Conservation (phyloP, 2,797 vertebrate species). For the Psittacula echo region DNA sequence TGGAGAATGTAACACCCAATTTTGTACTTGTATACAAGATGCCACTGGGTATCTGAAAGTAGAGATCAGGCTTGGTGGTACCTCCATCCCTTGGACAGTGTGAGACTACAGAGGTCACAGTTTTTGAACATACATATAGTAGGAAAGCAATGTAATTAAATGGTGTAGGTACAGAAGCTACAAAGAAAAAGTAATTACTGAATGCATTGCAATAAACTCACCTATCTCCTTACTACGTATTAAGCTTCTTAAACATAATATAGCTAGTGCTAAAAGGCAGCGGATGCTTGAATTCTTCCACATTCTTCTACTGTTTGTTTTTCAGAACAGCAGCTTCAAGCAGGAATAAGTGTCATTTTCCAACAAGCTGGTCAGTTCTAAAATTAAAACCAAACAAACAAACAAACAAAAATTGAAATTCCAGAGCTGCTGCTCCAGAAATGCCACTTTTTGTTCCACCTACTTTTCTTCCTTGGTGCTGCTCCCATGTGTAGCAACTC, state of each 20-base stretch:
- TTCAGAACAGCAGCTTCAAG: constrained; percentile 45
- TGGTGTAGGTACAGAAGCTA: not conserved
- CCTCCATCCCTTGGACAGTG: not conserved
- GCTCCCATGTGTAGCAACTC: not conserved
- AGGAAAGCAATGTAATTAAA: not conserved
- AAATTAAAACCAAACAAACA: not conserved
- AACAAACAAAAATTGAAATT: not conserved
- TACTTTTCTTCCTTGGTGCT: not conserved
- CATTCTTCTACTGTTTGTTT: constrained; percentile 56
- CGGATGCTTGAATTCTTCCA: constrained; percentile 40
- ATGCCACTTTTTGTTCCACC: not conserved
- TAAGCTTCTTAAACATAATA: constrained; percentile 58
- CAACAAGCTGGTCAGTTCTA: constrained; percentile 48
- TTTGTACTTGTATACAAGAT: not conserved
- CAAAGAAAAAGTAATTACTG: not conserved
- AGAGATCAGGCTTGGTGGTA: not conserved
- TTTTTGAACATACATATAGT: not conserved
- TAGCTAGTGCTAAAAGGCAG: constrained; percentile 51
- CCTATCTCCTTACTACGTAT: constrained; percentile 65
- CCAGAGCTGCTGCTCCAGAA: not conserved
- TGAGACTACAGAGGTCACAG: accelerated
- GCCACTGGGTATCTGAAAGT: not conserved
- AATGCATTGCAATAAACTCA: constrained; percentile 47
- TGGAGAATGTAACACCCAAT: not conserved
- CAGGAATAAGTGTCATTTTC: constrained; percentile 34